Evolutionary conservation across 2,888 invertebrate species (phyloP).

Genomic region (Liposcelis brunnea): DNA sequence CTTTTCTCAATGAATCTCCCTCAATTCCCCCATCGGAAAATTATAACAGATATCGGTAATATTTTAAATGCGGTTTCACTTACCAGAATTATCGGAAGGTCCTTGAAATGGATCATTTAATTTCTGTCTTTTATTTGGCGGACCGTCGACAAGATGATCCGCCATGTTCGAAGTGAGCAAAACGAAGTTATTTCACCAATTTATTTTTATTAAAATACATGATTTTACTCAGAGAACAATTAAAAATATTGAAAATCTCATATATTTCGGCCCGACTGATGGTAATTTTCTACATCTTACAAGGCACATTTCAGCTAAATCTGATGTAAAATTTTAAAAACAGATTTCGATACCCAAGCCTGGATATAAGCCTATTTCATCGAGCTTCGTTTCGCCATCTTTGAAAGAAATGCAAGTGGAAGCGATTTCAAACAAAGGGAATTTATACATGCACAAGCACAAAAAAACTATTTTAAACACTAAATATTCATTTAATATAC

Average conservation of each 20-base stretch:
- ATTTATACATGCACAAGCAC: conserved; percentile 21
- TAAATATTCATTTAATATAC: conserved; percentile 32
- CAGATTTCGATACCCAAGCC: conserved; percentile 8
- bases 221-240: neutral
- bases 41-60: neutral
- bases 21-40: neutral
- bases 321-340: conserved; percentile 2
- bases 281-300: neutral
- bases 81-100: conserved; percentile 63
- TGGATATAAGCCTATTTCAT: conserved; percentile 6
- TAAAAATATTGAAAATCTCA: neutral
- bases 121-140: conserved; percentile 91
- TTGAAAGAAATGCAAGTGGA: conserved; percentile 3
- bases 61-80: conserved; percentile 27
- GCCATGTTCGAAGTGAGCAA: conserved; percentile 45
- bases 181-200: conserved; percentile 12
- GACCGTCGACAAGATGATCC: conserved; percentile 87
- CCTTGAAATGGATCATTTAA: conserved; percentile 68
- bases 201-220: conserved; percentile 7
- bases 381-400: conserved; percentile 9
- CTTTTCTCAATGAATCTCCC: too few relatives aligned
- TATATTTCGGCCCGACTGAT: neutral
- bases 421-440: neutral
- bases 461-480: conserved; percentile 39
- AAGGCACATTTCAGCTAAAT: conserved; percentile 2